These are phyloP conservation scores for Tetramorium bicarinatum DNA, from an alignment of 2,888 invertebrate genomes.

Conservation along the genomic window DNA sequence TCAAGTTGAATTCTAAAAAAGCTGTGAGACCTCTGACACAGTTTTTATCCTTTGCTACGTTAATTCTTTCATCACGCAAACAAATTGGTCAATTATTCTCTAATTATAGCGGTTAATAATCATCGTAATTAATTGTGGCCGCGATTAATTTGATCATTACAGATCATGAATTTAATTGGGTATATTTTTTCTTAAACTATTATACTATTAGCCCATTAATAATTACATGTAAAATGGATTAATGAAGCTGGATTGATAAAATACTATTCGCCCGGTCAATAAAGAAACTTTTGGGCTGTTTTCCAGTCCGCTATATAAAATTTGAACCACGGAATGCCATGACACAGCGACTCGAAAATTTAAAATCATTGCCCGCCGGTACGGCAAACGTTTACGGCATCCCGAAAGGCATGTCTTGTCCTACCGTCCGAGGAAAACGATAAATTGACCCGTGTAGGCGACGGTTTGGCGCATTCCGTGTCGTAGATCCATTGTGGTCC, in stretches of 20 bases:
- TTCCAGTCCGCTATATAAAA: not conserved
- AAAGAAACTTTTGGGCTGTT: not conserved
- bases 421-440: conserved; percentile 63
- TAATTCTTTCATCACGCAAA: not conserved
- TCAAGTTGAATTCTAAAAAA: not conserved
- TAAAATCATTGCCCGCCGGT: conserved; percentile 47
- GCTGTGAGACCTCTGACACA: too few relatives aligned
- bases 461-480: conserved; percentile 75
- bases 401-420: conserved; percentile 68
- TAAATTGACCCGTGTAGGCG: conserved; percentile 69
- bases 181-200: not conserved
- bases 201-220: not conserved
- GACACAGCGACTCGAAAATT: conserved; percentile 33
- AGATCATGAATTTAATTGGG: not conserved
- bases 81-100: not conserved
- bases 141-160: not conserved
- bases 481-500: conserved; percentile 75
- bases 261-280: not conserved
- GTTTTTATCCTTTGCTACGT: not conserved
- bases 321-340: not conserved
- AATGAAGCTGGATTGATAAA: not conserved
- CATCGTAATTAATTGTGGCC: not conserved
- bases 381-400: conserved; percentile 62
- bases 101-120: not conserved
- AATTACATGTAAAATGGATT: not conserved